Evolutionary conservation across 2,797 vertebrate genomes (phyloP), one percentile per base, ranked within the genome.

Genomic region (Harpagifer antarcticus): DNA sequence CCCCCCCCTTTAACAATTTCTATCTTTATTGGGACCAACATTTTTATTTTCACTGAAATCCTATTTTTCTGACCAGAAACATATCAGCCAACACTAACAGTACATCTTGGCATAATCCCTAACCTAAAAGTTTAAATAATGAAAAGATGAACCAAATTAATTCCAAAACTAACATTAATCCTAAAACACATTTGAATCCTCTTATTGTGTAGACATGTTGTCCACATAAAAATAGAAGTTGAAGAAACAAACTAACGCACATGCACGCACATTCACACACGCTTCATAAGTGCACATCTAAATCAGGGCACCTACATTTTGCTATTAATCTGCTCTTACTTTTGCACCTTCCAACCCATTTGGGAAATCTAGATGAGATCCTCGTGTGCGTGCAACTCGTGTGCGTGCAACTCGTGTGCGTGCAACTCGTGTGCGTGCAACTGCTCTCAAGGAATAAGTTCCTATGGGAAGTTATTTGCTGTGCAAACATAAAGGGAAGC

Each of bases 281-380:
- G 27, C 33, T 55, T 10, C 33, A 33, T 8, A 44, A 14, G 59
- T 60, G 42, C 33, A 54, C 27, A 42, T 68, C 20, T 60, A 20
- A 19, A 43, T 10, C 63, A 63, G 60, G 33, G 67, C 65, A 61
- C 49, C 54, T 40, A 65, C 44, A 79, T 71, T 65, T 47, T 74
- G 71, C 68, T 48, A 15, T 84, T 77, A 72, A 74, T 81, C 57
- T 68, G 23, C 48, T 72, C 31, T 62, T 42, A 31, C 61, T 77
- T 27, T 27, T 27, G 23, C 3, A 27, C 58, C 44, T 72, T 78
- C 60, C 13, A 59, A 17, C 37, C 55, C 74, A 54, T 68, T 72
- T 66, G 79, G 72, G 74, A 89, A 86, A 82, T 82, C 60, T 65
- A 70, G 15, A 79, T 78, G 52, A 83, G 55, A 61, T 81, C 68